These are phyloP conservation scores for Armadillidium nasatum DNA, from an alignment of 1,140 invertebrate genomes.

Conservation along the genomic window DNA sequence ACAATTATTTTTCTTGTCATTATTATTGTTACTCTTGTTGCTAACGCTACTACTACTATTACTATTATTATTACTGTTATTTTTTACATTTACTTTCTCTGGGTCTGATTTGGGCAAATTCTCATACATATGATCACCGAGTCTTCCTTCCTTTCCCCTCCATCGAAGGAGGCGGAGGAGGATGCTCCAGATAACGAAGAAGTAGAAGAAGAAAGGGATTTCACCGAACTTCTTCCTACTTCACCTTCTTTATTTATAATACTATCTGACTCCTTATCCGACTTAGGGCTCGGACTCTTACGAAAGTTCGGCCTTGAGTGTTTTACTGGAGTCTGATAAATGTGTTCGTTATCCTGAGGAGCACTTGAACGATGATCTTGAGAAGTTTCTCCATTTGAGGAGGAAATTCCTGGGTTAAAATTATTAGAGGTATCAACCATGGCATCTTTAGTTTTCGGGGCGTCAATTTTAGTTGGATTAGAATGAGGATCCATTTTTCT, in stretches of 20 bases:
- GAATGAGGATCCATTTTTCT: neutral
- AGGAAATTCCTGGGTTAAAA: neutral
- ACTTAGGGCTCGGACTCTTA: neutral
- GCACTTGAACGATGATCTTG: neutral
- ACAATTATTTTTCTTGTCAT: conserved; percentile 51
- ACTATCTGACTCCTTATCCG: neutral
- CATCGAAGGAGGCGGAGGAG: conserved; percentile 39
- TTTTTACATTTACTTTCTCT: conserved; percentile 49
- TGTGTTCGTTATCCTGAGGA: neutral
- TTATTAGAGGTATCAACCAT: neutral
- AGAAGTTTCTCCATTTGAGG: neutral
- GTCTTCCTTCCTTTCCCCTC: conserved; percentile 35
- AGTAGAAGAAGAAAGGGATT: conserved; percentile 34
- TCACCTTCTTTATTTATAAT: neutral
- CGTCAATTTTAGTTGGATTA: neutral
- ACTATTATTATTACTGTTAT: neutral
- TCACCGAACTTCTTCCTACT: neutral
- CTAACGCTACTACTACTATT: conserved; percentile 50
- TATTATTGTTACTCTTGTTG: conserved; percentile 49
- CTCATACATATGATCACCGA: conserved; percentile 52
- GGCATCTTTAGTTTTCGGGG: neutral
- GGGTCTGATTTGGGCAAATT: conserved; percentile 70
- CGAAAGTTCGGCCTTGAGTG: neutral
- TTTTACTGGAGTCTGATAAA: conserved; percentile 1
- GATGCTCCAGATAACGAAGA: conserved; percentile 41